A percentile compares a stretch with the other conserved stretches of the same genome.
phyloP scores from a whole-genome alignment of 2,888 invertebrate species.

The Caenorhabditis afra region DNA sequence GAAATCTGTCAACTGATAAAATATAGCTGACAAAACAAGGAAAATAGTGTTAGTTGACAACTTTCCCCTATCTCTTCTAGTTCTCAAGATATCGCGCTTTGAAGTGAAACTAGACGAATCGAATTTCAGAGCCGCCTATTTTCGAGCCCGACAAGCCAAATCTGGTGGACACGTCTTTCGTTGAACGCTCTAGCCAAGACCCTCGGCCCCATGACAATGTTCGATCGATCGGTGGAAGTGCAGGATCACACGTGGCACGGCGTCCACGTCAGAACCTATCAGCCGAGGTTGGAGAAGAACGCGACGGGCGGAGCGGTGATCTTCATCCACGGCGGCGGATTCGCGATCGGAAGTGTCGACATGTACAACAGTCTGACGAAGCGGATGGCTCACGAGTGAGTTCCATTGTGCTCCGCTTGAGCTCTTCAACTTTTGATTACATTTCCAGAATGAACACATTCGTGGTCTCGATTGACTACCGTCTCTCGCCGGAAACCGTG shows the following conservation, averaged over 20 bases:
- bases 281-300: constrained; percentile 47
- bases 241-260: constrained; percentile 39
- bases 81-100: too few species aligned
- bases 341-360: constrained; percentile 69
- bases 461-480: constrained; percentile 77
- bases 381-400: constrained; percentile 66
- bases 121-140: constrained; percentile 59
- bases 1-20: background rate
- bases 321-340: constrained; percentile 78
- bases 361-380: constrained; percentile 71
- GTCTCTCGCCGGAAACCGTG: constrained; percentile 81
- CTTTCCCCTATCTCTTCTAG: too few species aligned
- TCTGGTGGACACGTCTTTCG: constrained; percentile 68
- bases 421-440: too few species aligned
- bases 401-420: too few species aligned
- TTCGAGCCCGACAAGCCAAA: constrained; percentile 41
- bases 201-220: constrained; percentile 25
- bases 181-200: constrained; percentile 52
- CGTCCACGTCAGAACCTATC: constrained; percentile 64
- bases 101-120: too few species aligned
- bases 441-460: constrained; percentile 63
- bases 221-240: constrained; percentile 20
- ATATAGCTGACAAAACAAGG: too few species aligned
- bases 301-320: constrained; percentile 70
- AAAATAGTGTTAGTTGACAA: too few species aligned